Evolutionary conservation across 2,888 invertebrate genomes (phyloP), one percentile per base, ranked within the genome.

Genomic region (Hydropsyche betteni): DNA sequence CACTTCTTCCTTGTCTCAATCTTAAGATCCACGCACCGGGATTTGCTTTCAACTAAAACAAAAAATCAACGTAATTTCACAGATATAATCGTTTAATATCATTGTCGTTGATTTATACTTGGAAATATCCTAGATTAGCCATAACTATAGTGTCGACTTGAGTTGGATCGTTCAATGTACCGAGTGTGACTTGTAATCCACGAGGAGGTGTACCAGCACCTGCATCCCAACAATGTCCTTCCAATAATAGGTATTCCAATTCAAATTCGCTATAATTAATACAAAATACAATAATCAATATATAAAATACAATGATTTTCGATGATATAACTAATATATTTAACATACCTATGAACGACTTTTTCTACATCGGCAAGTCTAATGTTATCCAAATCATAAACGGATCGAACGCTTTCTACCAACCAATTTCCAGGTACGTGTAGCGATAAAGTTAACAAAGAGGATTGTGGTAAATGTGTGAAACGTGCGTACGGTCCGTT

Each of bases 91-190:
- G 4, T 53, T 0, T 16, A 53, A 53, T 53, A 53, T 16, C 5
- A 53, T 0, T 7, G 12, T 53, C 4, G n/a, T 2, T 68, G n/a
- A 69, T 8, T 36, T 38, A 1, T 10, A 79, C 79, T 69, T 88
- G 88, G 88, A 99, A 99, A 86, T 99, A 99, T 12, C 99, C 99
- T 80, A 99, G 89, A 86, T 99, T 99, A 5, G 99, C 99, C 99
- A 99, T 99, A n/a, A 99, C 99, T 81, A 99, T 99, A 16, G 99
- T 99, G 85, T 99, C 99, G 80, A 95, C 94, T 80, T 92, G 89
- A 5, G 92, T 90, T 0, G 94, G 92, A 76, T 90, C 87, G n/a
- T 88, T 89, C 78, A 93, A 91, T 0, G 96, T 94, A 64, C 98
- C 98, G 69, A 99, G 87, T 4, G 95, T 94, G 77, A 99, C 93